Evolutionary conservation across 64 coral and sea anemone genomes (phyloP), one percentile per base, ranked within the genome.

Genomic region (Pocillopora verrucosa): DNA sequence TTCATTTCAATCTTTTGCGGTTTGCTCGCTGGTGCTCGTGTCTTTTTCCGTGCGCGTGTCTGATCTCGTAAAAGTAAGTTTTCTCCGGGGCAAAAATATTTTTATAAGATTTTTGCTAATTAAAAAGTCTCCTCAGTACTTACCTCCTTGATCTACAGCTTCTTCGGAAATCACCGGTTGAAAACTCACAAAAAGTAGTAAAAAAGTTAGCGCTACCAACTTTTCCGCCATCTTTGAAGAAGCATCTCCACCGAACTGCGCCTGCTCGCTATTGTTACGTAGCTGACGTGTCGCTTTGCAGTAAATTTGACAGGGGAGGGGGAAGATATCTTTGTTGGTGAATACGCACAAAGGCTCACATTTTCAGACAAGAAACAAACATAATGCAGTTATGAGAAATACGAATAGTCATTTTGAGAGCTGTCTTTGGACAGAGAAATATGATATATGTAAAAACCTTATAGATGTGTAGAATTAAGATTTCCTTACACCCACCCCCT

Each of bases 191-290:
- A 85, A 72, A 72, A 85, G 64, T 36, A 85, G 9, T 14, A 85
- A 56, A 72, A 85, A 38, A 70, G 67, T 72, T 45, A 85, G 65
- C 64, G 2, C 67, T 2, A 85, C 62, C 65, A 85, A 85, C 65
- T 24, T 72, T 36, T 85, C 82, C 82, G 82, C 82, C 82, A 85
- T 85, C 22, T 85, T 85, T 14, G 37, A 70, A 41, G 36, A 2
- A 85, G 64, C 65, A 85, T 85, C 72, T 72, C 70, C 13, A 51
- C 82, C 82, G 58, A 69, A 24, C 64, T 72, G 82, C 82, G 82
- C 82, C 63, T 85, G 82, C 82, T 85, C 82, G 3, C 64, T 11
- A 85, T 85, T 85, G 82, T 85, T 85, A 85, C 82, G 82, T 41
- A 85, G 82, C 82, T 85, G 82, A 85, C 82, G 82, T 85, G 82